Percentiles rank a stretch among this genome's conserved stretches.
Evolutionary conservation across 2,113 vertebrate genomes (phyloP).

Genomic region (Psittacus erithacus): DNA sequence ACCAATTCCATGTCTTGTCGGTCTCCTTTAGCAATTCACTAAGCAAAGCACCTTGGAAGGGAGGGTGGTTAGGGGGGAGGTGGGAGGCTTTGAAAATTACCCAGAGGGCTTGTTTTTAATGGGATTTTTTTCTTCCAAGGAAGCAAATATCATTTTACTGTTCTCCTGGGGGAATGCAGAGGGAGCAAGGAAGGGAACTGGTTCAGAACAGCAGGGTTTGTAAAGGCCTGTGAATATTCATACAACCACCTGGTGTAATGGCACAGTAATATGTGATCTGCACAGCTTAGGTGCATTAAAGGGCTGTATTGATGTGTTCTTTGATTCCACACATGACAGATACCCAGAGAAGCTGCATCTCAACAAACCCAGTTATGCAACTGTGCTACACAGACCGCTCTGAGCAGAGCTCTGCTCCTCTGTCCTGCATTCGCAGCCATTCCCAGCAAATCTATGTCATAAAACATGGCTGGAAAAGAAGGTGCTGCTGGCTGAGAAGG

Average conservation of each 20-base stretch:
- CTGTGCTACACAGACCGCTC: fast-evolving
- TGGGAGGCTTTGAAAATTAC: neutral
- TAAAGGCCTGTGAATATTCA: neutral
- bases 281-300: neutral
- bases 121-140: neutral
- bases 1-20: fast-evolving
- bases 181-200: neutral
- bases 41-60: neutral
- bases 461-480: neutral
- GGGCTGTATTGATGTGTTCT: neutral
- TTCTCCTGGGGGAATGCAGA: neutral
- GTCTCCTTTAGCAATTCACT: neutral
- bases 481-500: neutral
- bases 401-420: neutral
- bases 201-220: neutral
- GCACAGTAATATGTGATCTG: fast-evolving
- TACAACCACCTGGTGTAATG: fast-evolving
- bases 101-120: neutral
- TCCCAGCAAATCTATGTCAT: neutral
- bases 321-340: neutral
- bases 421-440: neutral
- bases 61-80: neutral
- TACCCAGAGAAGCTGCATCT: neutral
- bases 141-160: neutral
- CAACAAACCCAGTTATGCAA: neutral